Conservation (phyloP, 1,140 invertebrate species). For the Trachymyrmex septentrionalis region DNA sequence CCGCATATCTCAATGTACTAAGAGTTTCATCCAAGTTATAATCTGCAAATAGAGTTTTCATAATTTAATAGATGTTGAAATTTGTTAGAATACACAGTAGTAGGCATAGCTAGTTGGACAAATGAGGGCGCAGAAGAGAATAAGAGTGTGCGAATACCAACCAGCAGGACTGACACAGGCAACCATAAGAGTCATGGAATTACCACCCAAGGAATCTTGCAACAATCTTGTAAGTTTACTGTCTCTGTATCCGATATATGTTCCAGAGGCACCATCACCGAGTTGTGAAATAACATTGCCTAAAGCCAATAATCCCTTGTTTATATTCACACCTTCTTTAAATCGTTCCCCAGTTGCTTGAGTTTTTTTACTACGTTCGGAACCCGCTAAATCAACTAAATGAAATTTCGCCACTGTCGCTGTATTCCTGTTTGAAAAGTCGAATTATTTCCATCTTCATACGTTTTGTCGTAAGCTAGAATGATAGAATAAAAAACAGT, state of each 20-base stretch:
- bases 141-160: conserved; percentile 55
- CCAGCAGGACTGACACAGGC: conserved; percentile 96
- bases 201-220: conserved; percentile 96
- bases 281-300: conserved; percentile 97
- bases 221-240: conserved; percentile 96
- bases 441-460: conserved; percentile 24
- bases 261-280: conserved; percentile 90
- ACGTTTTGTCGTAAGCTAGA: background rate
- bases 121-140: background rate
- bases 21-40: conserved; percentile 95
- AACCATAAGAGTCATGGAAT: conserved; percentile 97
- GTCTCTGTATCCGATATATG: conserved; percentile 95
- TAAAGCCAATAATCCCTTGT: conserved; percentile 95
- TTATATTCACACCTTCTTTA: conserved; percentile 97
- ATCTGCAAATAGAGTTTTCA: conserved; percentile 58
- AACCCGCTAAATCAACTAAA: conserved; percentile 96
- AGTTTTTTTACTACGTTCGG: conserved; percentile 97
- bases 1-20: conserved; percentile 96
- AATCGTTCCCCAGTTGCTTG: conserved; percentile 96
- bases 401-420: conserved; percentile 93
- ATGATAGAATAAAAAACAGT: background rate
- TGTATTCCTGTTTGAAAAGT: conserved; percentile 87
- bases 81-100: background rate
- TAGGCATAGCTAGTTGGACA: background rate
- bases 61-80: background rate